Conservation (phyloP, 2,888 invertebrate genomes). For the Empis stercorea region DNA sequence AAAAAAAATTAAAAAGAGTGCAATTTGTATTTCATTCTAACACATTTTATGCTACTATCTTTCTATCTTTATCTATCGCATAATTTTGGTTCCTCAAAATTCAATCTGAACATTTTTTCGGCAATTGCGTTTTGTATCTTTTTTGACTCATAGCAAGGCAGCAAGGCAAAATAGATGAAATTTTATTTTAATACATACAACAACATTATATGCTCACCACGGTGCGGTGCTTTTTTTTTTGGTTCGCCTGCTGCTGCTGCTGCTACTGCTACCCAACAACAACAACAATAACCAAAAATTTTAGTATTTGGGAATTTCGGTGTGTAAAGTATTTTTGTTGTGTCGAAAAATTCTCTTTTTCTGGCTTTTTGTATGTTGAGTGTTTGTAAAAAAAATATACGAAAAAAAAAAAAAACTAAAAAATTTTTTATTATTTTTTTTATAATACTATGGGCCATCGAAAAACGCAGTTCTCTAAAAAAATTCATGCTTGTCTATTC, state of each 20-base stretch:
- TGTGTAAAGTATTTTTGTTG: constrained; percentile 1
- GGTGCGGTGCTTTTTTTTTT: not conserved
- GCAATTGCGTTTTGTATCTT: constrained; percentile 9
- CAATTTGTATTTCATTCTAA: constrained; percentile 18
- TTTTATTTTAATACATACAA: constrained; percentile 8
- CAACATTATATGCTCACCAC: constrained; percentile 5
- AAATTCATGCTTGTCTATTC: constrained; percentile 37
- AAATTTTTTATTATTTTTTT: constrained; percentile 17
- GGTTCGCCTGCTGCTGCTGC: constrained; percentile 5
- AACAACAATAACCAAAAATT: constrained; percentile 5
- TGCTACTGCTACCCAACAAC: constrained; percentile 6
- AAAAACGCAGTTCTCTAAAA: constrained; percentile 34
- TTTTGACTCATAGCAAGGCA: too few relatives aligned
- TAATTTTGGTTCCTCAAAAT: too few relatives aligned
- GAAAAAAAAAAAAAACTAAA: too few relatives aligned
- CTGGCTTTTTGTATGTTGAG: too few relatives aligned
- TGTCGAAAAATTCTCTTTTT: constrained; percentile 15
- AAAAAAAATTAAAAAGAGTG: constrained; percentile 13
- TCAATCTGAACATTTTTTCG: constrained; percentile 15
- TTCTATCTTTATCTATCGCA: constrained; percentile 21
- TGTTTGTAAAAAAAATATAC: too few relatives aligned
- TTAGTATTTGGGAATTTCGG: not conserved
- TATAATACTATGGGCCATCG: constrained; percentile 13
- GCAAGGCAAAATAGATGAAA: constrained; percentile 6
- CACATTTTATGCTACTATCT: constrained; percentile 21